Percentiles rank a stretch among this genome's conserved stretches.
phyloP scores from a whole-genome alignment of 2,888 invertebrate species.

The Drosophila picticornis region DNA sequence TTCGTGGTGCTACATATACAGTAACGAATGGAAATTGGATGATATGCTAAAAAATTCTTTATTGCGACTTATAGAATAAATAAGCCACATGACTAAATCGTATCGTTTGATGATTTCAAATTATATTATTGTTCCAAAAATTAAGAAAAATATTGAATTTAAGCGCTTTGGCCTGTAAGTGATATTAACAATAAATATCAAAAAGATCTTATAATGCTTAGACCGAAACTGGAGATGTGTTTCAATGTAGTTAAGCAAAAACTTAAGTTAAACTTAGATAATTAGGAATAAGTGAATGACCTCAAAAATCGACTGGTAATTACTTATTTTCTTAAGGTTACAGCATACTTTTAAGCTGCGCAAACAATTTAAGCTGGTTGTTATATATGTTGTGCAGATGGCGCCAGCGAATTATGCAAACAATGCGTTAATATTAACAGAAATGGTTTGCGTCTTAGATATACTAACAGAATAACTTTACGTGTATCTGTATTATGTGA shows the following conservation, averaged over 20 bases:
- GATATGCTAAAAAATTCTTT: not conserved
- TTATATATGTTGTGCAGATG: constrained; percentile 9
- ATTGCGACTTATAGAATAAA: not conserved
- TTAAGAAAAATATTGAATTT: no score
- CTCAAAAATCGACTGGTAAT: not conserved
- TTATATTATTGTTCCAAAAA: no score
- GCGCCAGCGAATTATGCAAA: constrained; percentile 16
- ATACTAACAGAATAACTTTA: not conserved
- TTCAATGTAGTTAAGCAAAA: not conserved
- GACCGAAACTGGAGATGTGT: not conserved
- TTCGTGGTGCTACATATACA: not conserved
- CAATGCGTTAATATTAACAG: constrained; percentile 5
- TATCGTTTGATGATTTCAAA: no score
- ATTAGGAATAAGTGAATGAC: not conserved
- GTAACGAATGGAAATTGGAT: not conserved
- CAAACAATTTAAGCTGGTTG: constrained; percentile 20
- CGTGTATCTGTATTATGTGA: not conserved
- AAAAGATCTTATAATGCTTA: not conserved
- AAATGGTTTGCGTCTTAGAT: constrained; percentile 33
- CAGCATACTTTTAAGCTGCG: constrained; percentile 39
- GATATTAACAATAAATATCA: not conserved
- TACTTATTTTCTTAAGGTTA: not conserved
- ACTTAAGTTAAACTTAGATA: not conserved
- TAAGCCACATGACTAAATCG: no score
- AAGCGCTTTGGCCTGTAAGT: not conserved